Percentiles rank a stretch among this genome's conserved stretches.
Conservation (phyloP, 2,888 invertebrate species). For the Lamellibrachia satsuma region DNA sequence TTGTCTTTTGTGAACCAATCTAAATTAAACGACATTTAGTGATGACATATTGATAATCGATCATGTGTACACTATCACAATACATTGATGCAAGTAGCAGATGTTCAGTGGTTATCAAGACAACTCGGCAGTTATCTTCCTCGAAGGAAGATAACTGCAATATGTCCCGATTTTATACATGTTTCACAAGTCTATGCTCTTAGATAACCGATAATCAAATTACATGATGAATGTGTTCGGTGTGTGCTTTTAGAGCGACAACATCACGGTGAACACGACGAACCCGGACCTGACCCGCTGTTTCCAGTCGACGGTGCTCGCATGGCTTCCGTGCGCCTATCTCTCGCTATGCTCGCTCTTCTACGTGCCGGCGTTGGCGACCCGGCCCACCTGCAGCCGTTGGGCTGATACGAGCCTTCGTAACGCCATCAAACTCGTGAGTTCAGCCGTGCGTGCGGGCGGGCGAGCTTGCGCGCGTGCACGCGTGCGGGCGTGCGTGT, state of each 20-base stretch:
- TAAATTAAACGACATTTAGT: no score
- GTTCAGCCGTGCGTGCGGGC: not conserved
- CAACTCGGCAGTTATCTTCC: not conserved
- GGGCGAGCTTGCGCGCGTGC: no score
- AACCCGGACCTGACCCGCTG: slow-evolving; percentile 89
- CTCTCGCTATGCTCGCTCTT: slow-evolving; percentile 78
- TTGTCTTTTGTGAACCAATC: no score
- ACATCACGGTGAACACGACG: slow-evolving; percentile 66
- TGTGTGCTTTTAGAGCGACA: not conserved
- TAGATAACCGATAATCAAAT: not conserved
- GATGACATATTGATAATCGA: no score
- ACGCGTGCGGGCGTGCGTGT: not conserved
- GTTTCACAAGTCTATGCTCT: no score
- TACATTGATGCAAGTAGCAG: not conserved
- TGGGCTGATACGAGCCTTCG: not conserved
- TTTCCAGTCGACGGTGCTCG: slow-evolving; percentile 88
- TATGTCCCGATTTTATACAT: no score
- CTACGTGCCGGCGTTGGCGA: slow-evolving; percentile 39
- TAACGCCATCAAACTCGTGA: slow-evolving; percentile 6
- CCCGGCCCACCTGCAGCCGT: not conserved
- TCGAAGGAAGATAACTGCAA: no score
- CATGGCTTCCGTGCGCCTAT: slow-evolving; percentile 88
- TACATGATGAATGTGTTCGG: not conserved
- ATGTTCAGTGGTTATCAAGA: not conserved
- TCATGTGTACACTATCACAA: not conserved